Percentiles rank a stretch among this genome's conserved stretches.
phyloP scores from a whole-genome alignment of 2,888 invertebrate genomes.

The Nudaria mundana region DNA sequence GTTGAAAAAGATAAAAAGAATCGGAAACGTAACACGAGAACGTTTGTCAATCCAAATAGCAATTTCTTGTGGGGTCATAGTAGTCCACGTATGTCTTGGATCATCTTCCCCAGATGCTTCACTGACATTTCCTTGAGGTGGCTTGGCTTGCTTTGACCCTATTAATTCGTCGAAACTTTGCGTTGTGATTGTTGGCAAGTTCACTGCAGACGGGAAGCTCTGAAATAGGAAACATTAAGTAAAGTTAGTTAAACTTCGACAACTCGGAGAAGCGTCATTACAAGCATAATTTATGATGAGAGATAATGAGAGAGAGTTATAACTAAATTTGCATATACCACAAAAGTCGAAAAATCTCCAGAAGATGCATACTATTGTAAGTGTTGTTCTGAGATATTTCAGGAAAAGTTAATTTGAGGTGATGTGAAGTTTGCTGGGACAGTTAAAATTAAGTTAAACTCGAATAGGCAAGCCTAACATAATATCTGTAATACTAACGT shows the following conservation, averaged over 20 bases:
- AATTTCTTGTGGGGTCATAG: slow-evolving; percentile 93
- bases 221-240: slow-evolving; percentile 45
- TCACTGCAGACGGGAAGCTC: slow-evolving; percentile 84
- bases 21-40: slow-evolving; percentile 88
- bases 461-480: too few species aligned
- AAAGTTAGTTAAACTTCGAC: not conserved
- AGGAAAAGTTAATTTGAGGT: too few species aligned
- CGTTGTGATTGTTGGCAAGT: slow-evolving; percentile 85
- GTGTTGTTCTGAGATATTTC: too few species aligned
- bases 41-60: slow-evolving; percentile 93
- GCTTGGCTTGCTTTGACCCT: slow-evolving; percentile 39
- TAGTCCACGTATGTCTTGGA: slow-evolving; percentile 83
- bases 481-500: slow-evolving; percentile 80
- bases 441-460: too few species aligned
- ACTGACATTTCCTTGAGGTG: slow-evolving; percentile 50
- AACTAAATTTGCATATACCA: too few species aligned
- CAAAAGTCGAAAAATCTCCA: too few species aligned
- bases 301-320: too few species aligned
- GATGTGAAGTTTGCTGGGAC: too few species aligned
- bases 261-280: too few species aligned
- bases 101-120: slow-evolving; percentile 57
- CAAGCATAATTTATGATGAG: too few species aligned
- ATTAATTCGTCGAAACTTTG: slow-evolving; percentile 84
- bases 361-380: too few species aligned
- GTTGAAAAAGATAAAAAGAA: slow-evolving; percentile 90